Evolutionary conservation across 2,797 vertebrate species (phyloP).

Genomic region (Danio kyathit): DNA sequence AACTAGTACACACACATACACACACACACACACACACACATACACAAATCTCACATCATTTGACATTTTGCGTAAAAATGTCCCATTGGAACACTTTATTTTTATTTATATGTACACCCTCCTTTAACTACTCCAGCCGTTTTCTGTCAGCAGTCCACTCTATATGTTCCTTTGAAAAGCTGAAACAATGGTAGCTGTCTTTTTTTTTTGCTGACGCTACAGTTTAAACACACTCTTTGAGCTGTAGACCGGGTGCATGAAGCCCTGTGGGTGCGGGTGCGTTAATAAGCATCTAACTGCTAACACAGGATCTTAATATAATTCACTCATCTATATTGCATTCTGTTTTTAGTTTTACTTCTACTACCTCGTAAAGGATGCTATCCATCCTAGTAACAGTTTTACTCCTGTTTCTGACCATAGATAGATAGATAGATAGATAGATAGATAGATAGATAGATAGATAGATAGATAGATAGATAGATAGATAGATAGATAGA

Average conservation of each 20-base stretch:
- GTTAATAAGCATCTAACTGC: conserved; percentile 54
- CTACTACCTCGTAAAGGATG: conserved; percentile 11
- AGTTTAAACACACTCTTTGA: conserved; percentile 34
- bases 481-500: not conserved
- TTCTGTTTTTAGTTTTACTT: conserved; percentile 53
- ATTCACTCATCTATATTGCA: conserved; percentile 37
- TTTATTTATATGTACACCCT: not conserved
- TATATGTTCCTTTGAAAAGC: conserved; percentile 35
- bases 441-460: not conserved
- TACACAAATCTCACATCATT: not conserved
- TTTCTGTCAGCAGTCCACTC: conserved; percentile 38
- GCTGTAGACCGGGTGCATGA: conserved; percentile 40
- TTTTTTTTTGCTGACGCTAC: conserved; percentile 55
- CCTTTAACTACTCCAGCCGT: conserved; percentile 9
- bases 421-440: not conserved
- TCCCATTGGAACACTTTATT: not conserved
- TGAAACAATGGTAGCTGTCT: conserved; percentile 51
- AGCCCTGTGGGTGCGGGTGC: conserved; percentile 28
- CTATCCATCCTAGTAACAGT: conserved; percentile 2
- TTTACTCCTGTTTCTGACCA: conserved; percentile 15
- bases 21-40: not conserved
- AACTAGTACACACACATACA: no score
- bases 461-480: not conserved
- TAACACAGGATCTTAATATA: conserved; percentile 27
- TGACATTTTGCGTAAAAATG: not conserved